Conservation (phyloP, 2,797 vertebrate genomes). For the Sebastes steindachneri region DNA sequence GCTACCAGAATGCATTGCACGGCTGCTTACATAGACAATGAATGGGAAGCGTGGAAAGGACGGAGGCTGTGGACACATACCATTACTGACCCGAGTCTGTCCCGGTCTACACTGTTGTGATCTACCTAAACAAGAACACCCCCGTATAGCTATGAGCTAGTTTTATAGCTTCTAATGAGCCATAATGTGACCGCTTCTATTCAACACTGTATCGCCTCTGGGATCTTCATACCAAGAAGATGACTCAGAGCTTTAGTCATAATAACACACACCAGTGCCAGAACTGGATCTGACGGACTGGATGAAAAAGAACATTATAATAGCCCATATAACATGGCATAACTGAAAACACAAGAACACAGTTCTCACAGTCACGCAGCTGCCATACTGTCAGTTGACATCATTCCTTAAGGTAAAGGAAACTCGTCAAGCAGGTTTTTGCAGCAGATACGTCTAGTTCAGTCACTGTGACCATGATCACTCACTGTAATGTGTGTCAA, state of each 20-base stretch:
- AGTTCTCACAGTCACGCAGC: neutral
- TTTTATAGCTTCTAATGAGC: neutral
- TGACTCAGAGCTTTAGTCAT: neutral
- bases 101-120: neutral
- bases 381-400: neutral
- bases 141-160: neutral
- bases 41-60: no score
- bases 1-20: no score
- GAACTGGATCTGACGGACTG: neutral
- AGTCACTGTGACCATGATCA: neutral
- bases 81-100: neutral
- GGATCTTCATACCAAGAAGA: neutral
- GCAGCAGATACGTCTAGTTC: neutral
- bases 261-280: neutral
- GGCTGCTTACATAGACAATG: no score
- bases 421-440: conserved; percentile 44
- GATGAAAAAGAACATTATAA: neutral
- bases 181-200: neutral
- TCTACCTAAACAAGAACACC: no score
- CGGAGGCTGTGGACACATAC: no score
- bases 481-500: neutral
- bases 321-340: neutral
- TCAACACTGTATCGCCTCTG: neutral
- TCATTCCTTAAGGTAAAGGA: neutral
- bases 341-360: neutral